Evolutionary conservation across 2,888 invertebrate species (phyloP).

Genomic region (Yponomeuta malinellus): DNA sequence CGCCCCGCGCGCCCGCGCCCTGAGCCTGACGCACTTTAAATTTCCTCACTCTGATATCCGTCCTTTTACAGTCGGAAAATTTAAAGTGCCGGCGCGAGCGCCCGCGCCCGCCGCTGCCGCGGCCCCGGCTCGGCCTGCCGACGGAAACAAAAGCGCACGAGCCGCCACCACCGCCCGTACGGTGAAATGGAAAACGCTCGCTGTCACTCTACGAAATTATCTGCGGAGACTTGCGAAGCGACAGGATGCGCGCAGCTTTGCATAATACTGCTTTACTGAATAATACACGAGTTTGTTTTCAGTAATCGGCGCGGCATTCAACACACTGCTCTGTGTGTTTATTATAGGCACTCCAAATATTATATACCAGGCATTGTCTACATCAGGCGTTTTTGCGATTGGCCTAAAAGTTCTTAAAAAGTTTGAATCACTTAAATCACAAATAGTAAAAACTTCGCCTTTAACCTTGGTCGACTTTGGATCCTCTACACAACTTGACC

Average conservation of each 20-base stretch:
- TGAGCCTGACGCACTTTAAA: slow-evolving; percentile 49
- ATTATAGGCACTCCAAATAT: neutral
- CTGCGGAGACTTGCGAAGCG: slow-evolving; percentile 13
- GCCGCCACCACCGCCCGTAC: neutral
- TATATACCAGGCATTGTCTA: neutral
- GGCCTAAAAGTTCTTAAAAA: neutral
- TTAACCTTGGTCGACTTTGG: no score
- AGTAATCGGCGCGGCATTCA: slow-evolving; percentile 12
- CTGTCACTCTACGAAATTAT: slow-evolving; percentile 17
- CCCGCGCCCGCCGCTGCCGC: slow-evolving; percentile 20
- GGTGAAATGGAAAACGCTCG: slow-evolving; percentile 10
- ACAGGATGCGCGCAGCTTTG: slow-evolving; percentile 34
- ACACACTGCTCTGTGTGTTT: neutral
- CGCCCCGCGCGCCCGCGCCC: slow-evolving; percentile 32
- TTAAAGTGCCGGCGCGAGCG: slow-evolving; percentile 62
- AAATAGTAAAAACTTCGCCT: no score
- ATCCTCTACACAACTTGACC: no score
- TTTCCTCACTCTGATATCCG: slow-evolving; percentile 49
- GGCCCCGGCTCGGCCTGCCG: neutral
- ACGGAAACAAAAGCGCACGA: slow-evolving; percentile 14
- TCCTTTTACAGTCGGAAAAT: slow-evolving; percentile 53
- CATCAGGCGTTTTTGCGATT: neutral
- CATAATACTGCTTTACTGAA: slow-evolving; percentile 39
- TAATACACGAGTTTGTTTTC: slow-evolving; percentile 8
- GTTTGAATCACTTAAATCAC: neutral